phyloP scores from a whole-genome alignment of 2,113 vertebrate species.

The Acrocephalus arundinaceus region DNA sequence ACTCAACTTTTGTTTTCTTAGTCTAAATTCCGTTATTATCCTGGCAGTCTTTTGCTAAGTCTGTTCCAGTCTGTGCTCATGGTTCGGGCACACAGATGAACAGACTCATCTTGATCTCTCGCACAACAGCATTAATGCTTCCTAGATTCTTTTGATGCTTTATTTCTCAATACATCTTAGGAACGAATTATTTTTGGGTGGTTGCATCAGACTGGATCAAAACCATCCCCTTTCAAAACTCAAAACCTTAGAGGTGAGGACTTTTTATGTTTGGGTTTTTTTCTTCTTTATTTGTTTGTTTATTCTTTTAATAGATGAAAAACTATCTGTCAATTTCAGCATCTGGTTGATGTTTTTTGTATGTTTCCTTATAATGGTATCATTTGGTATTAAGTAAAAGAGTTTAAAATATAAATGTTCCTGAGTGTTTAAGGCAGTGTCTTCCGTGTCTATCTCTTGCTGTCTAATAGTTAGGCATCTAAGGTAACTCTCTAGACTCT shows the following conservation, averaged over 20 bases:
- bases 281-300: not conserved
- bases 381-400: not conserved
- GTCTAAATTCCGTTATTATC: not conserved
- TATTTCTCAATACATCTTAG: not conserved
- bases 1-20: slow-evolving; percentile 4
- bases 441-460: not conserved
- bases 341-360: not conserved
- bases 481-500: not conserved
- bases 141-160: not conserved
- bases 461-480: not conserved
- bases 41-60: not conserved
- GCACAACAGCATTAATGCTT: not conserved
- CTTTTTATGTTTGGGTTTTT: not conserved
- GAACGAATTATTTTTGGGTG: not conserved
- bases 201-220: not conserved
- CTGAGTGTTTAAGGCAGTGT: not conserved
- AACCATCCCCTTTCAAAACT: not conserved
- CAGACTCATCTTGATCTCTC: not conserved
- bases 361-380: not conserved
- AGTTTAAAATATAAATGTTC: not conserved
- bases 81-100: not conserved
- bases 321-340: not conserved
- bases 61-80: not conserved
- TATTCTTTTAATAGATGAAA: not conserved
- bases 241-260: not conserved